These are phyloP conservation scores for Xenotilapia flavipinnis DNA, from an alignment of 2,113 vertebrate species.

Conservation along the genomic window DNA sequence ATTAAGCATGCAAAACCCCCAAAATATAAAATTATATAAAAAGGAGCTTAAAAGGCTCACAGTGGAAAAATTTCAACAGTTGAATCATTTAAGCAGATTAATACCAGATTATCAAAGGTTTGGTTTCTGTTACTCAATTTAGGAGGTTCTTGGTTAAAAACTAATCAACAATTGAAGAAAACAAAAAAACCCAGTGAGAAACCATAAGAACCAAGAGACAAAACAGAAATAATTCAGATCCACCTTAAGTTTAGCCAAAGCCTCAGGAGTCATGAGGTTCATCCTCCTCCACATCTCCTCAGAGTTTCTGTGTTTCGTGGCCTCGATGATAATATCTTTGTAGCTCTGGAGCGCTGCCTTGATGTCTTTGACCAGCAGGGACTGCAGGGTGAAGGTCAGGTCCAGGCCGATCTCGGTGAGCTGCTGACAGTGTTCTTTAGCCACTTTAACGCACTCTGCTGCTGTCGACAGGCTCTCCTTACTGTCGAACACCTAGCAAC, in stretches of 20 bases:
- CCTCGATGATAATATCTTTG: constrained; percentile 96
- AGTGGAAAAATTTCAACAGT: not conserved
- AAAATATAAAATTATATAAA: not conserved
- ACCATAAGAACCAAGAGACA: not conserved
- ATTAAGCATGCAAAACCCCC: not conserved
- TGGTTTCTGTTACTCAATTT: not conserved
- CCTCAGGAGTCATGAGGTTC: constrained; percentile 98
- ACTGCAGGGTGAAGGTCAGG: constrained; percentile 92
- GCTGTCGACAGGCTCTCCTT: constrained; percentile 96
- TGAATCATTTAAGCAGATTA: not conserved
- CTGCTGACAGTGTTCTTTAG: constrained; percentile 93
- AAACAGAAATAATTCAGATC: not conserved
- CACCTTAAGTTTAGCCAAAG: constrained; percentile 87
- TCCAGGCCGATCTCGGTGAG: constrained; percentile 93
- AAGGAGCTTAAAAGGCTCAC: not conserved
- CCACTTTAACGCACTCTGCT: constrained; percentile 92
- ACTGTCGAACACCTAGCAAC: constrained; percentile 84
- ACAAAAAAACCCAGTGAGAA: not conserved
- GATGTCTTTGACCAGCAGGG: constrained; percentile 91
- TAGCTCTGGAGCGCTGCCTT: constrained; percentile 87
- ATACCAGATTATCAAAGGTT: not conserved
- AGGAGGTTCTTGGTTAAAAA: not conserved
- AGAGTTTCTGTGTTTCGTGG: constrained; percentile 96
- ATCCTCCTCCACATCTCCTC: constrained; percentile 98
- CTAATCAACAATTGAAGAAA: not conserved